phyloP scores from a whole-genome alignment of 35 echinoderm and acorn worm genomes.

The Apostichopus californicus region DNA sequence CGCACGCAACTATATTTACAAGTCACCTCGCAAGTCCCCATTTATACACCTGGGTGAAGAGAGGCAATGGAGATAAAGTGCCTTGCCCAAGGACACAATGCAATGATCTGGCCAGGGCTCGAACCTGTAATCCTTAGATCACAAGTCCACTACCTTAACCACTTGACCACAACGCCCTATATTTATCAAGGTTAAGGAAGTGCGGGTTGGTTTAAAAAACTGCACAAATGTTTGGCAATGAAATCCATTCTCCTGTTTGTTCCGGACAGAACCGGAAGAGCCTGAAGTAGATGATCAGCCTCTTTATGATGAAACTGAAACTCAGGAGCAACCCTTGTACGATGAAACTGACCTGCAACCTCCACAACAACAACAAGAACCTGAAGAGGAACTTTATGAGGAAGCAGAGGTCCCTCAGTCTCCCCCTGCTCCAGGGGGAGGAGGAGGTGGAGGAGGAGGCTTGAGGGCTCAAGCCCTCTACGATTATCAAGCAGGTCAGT shows the following conservation, averaged over 20 bases:
- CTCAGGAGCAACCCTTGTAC: slow-evolving; percentile 27
- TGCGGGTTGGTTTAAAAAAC: no score
- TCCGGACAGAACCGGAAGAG: neutral
- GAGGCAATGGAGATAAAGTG: no score
- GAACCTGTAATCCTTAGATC: no score
- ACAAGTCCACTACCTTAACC: no score
- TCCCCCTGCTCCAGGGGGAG: neutral
- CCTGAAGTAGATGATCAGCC: neutral
- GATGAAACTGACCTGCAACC: slow-evolving; percentile 47
- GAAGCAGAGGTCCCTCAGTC: neutral
- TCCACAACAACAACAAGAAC: slow-evolving; percentile 32
- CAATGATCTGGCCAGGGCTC: no score
- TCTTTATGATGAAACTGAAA: slow-evolving; percentile 2
- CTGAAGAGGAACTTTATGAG: slow-evolving; percentile 35
- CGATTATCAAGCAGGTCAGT: slow-evolving; percentile 84
- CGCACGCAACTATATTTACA: no score
- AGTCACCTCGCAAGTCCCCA: no score
- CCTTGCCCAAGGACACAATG: no score
- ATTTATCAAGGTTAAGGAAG: no score
- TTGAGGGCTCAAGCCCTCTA: slow-evolving; percentile 67
- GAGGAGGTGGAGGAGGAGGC: slow-evolving; percentile 9
- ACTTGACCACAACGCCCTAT: no score
- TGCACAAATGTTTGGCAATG: no score
- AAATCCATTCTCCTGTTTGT: neutral
- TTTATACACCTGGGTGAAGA: no score